Conservation (phyloP, 2,113 vertebrate genomes). For the Rhea americana region DNA sequence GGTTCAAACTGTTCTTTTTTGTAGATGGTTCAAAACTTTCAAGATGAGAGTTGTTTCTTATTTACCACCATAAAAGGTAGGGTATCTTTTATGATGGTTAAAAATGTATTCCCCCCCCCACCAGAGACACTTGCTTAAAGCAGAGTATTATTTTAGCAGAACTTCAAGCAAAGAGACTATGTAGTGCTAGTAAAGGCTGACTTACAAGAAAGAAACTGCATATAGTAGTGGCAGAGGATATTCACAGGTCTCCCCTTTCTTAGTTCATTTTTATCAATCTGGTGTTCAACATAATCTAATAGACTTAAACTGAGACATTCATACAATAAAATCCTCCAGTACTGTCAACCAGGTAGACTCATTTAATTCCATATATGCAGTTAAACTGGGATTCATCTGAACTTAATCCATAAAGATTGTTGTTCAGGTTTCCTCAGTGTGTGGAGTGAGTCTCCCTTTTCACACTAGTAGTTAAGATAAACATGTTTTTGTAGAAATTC, state of each 20-base stretch:
- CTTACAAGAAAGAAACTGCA: neutral
- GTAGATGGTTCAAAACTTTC: slow-evolving; percentile 97
- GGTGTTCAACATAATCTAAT: too few relatives aligned
- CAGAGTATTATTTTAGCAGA: neutral
- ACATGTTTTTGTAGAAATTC: neutral
- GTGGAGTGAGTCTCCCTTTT: neutral
- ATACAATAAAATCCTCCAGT: neutral
- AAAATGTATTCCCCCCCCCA: neutral
- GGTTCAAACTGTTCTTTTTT: neutral
- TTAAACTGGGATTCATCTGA: neutral
- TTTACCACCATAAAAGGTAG: slow-evolving; percentile 94
- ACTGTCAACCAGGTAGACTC: neutral
- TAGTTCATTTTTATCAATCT: rapidly evolving
- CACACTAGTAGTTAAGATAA: rapidly evolving
- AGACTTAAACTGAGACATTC: rapidly evolving
- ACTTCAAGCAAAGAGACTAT: neutral
- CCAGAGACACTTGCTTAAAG: neutral
- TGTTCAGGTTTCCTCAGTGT: neutral
- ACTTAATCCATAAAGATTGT: too few relatives aligned
- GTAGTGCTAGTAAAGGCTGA: neutral
- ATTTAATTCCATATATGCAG: rapidly evolving
- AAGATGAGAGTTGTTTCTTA: slow-evolving; percentile 95
- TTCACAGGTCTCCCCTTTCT: rapidly evolving
- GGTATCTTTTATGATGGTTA: neutral
- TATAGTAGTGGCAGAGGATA: neutral